Base-by-base conservation (phyloP, 37 sponge, comb jelly and placozoan genomes). In the Haliclona indistincta region DNA sequence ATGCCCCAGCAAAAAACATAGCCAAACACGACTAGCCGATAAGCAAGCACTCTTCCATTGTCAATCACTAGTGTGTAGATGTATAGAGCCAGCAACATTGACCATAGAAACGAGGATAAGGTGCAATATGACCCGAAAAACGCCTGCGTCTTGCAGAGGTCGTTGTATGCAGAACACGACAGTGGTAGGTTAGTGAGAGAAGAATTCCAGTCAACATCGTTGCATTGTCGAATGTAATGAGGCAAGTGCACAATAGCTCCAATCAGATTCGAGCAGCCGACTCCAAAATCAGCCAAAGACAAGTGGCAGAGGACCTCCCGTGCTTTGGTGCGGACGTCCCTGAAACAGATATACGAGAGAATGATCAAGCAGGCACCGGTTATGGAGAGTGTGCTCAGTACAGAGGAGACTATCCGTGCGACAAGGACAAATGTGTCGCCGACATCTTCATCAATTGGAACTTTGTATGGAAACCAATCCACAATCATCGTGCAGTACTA, bases 301-400 rank as follows among this genome's bases (percentile, higher is more conserved):
- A 85, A 63, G 64, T 85, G 86, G 15, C 78, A 22, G 19, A 85
- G 68, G 32, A 85, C 56, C 26, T 73, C 73, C 38, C 86, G 54
- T 6, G 73, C 86, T 32, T 72, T 78, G 39, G 86, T 73, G 6
- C 86, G 60, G 28, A 85, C 37, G n/a, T 28, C 0, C 0, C 52
- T 63, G 55, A 85, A 73, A 11, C 56, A 73, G 26, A 53, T 23
- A 67, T 78, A 85, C 51, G 86, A 85, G 30, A 78, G 56, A 35
- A 85, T 85, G 38, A 85, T 85, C 15, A 78, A 19, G 13, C 63
- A 22, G 36, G 86, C 71, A 17, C 86, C 86, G 29, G 71, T 20
- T 29, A 64, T 33, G 38, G 86, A 79, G 19, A 70, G 44, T 34
- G 49, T 23, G 52, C 86, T 72, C 30, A 45, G 54, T 30, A 52